Conservation (phyloP, 2,797 vertebrate species). For the Lindbergichthys nudifrons region DNA sequence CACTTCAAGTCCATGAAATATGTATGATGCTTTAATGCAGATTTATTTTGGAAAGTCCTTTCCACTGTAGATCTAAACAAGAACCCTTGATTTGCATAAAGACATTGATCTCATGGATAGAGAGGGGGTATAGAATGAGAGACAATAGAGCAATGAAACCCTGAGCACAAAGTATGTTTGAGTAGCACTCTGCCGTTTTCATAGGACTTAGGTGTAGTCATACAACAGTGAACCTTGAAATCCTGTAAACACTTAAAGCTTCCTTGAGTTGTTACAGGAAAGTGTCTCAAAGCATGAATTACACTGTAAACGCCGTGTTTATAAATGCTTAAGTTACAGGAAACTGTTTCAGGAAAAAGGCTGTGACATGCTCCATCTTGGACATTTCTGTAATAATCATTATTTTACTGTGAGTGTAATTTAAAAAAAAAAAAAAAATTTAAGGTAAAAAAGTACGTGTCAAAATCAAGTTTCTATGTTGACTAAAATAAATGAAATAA, state of each 20-base stretch:
- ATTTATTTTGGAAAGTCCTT: constrained; percentile 82
- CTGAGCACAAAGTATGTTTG: constrained; percentile 68
- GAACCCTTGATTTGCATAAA: constrained; percentile 77
- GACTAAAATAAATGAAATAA: neutral
- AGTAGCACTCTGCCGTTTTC: constrained; percentile 61
- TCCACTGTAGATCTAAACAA: constrained; percentile 76
- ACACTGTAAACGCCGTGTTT: constrained; percentile 15
- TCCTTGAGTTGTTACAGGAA: constrained; percentile 26
- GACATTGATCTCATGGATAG: constrained; percentile 73
- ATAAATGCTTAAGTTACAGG: constrained; percentile 63
- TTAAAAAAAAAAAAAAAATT: too few relatives aligned
- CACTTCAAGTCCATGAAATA: constrained; percentile 83
- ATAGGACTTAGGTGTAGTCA: constrained; percentile 50
- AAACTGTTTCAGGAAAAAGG: constrained; percentile 67
- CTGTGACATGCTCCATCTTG: constrained; percentile 56
- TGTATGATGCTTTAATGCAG: constrained; percentile 81
- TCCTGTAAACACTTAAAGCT: constrained; percentile 33
- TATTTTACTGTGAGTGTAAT: neutral
- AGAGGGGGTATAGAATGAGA: constrained; percentile 60
- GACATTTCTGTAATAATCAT: constrained; percentile 59
- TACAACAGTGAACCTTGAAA: constrained; percentile 38
- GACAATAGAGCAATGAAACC: constrained; percentile 68
- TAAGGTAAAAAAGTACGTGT: constrained; percentile 9
- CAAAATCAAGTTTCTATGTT: neutral
- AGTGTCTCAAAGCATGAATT: constrained; percentile 14